Conservation (phyloP, 2,797 vertebrate genomes). For the Loris lydekkerianus region DNA sequence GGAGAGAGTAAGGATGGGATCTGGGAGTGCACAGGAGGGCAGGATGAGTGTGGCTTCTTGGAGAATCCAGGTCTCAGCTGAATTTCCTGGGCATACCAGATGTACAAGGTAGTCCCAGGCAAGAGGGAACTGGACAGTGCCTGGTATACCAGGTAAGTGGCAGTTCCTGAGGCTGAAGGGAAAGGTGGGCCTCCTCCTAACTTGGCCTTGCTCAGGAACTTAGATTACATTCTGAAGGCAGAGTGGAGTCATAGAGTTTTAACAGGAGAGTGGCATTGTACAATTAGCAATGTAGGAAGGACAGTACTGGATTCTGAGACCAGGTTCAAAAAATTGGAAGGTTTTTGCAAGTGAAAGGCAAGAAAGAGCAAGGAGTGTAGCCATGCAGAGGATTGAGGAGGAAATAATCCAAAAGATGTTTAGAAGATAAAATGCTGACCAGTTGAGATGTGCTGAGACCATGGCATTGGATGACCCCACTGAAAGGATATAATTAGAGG, state of each 20-base stretch:
- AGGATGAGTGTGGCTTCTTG: background rate
- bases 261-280: fast-evolving
- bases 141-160: fast-evolving
- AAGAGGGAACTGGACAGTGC: fast-evolving
- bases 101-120: background rate
- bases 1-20: background rate
- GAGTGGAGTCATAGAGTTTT: background rate
- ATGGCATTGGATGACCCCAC: background rate
- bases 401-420: background rate
- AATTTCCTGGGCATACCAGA: background rate
- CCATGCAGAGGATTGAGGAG: background rate
- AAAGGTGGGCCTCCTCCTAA: background rate
- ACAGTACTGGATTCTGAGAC: background rate
- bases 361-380: background rate
- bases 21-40: too few relatives aligned
- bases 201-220: background rate
- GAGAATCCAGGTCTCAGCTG: background rate
- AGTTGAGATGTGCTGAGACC: background rate
- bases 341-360: background rate
- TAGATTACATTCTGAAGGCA: background rate
- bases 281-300: background rate
- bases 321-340: background rate
- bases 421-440: background rate
- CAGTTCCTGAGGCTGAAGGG: background rate
- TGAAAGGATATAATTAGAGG: too few relatives aligned